These are phyloP conservation scores for Gallirallus australis DNA, from an alignment of 2,797 vertebrate species.

Conservation along the genomic window DNA sequence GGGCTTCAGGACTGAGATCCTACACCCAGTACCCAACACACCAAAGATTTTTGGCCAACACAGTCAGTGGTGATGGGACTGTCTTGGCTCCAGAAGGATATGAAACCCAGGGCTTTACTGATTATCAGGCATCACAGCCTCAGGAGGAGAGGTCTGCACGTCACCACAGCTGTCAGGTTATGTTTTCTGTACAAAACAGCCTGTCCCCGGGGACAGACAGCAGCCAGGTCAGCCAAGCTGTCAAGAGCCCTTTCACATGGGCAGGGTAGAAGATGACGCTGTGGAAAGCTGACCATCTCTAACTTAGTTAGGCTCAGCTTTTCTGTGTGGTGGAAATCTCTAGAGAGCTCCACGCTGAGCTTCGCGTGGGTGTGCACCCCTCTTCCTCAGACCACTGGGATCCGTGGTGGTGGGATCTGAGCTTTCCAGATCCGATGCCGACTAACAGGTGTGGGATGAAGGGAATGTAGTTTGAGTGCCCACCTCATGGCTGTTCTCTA, in stretches of 20 bases:
- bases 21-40: not conserved
- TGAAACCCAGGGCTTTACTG: not conserved
- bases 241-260: fast-evolving
- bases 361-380: fast-evolving
- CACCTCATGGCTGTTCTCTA: not conserved
- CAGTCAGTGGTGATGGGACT: not conserved
- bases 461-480: not conserved
- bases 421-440: not conserved
- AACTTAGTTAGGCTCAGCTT: not conserved
- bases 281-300: not conserved
- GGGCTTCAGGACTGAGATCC: not conserved
- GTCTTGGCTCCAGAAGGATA: not conserved
- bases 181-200: not conserved
- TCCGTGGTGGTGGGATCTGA: not conserved
- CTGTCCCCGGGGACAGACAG: not conserved
- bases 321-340: not conserved
- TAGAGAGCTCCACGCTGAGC: fast-evolving
- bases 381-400: not conserved
- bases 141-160: fast-evolving
- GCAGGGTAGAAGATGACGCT: not conserved
- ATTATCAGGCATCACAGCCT: not conserved
- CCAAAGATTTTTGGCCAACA: not conserved
- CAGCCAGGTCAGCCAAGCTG: not conserved
- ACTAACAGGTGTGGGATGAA: fast-evolving
- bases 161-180: fast-evolving